Evolutionary conservation across 2,113 vertebrate genomes (phyloP).

Genomic region (Oreocharis arfaki): DNA sequence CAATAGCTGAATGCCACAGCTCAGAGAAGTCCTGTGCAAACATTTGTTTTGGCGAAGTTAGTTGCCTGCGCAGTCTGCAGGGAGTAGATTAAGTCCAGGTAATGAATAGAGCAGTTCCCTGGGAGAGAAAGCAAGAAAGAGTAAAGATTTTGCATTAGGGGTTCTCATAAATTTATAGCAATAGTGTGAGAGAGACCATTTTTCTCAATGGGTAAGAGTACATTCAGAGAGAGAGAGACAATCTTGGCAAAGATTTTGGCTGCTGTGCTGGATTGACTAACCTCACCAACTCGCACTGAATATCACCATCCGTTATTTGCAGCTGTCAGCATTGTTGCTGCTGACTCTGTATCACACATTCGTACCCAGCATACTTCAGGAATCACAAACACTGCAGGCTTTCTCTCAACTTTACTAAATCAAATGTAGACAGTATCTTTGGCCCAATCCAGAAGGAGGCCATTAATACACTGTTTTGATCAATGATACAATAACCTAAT

Average conservation of each 20-base stretch:
- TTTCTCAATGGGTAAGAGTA: not conserved
- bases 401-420: not conserved
- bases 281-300: not conserved
- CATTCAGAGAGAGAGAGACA: not conserved
- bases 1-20: not conserved
- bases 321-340: not conserved
- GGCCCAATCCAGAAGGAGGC: not conserved
- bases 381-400: not conserved
- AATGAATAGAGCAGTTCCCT: not conserved
- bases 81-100: not conserved
- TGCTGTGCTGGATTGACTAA: not conserved
- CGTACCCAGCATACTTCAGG: fast-evolving
- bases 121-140: not conserved
- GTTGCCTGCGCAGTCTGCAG: not conserved
- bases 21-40: not conserved
- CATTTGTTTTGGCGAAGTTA: not conserved
- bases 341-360: not conserved
- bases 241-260: not conserved
- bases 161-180: not conserved
- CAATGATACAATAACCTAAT: not conserved
- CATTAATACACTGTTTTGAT: not conserved
- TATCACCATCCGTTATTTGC: not conserved
- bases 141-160: not conserved
- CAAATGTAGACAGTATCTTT: not conserved
- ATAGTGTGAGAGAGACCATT: not conserved